These are phyloP conservation scores for Amniataba percoides DNA, from an alignment of 2,797 vertebrate species.

Conservation along the genomic window DNA sequence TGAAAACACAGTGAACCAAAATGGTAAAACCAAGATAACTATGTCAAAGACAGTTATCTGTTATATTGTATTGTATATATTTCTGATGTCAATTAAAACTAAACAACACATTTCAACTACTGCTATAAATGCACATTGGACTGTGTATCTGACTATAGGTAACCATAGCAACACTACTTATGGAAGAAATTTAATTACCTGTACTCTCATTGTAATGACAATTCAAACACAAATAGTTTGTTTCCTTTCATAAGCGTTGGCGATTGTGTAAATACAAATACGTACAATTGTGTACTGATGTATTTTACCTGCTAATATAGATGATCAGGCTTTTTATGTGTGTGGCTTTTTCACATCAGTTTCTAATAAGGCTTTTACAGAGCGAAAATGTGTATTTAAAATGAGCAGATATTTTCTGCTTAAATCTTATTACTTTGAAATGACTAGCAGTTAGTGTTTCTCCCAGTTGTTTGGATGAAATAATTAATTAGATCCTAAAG, in stretches of 20 bases:
- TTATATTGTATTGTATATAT: no score
- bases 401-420: neutral
- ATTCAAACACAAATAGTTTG: no score
- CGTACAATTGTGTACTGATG: neutral
- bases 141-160: neutral
- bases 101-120: neutral
- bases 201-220: neutral
- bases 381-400: constrained; percentile 1
- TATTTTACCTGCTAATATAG: neutral
- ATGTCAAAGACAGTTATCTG: neutral
- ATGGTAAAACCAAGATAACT: neutral
- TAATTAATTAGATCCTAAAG: constrained; percentile 9
- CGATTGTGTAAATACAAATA: neutral
- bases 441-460: constrained; percentile 1
- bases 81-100: no score
- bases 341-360: neutral
- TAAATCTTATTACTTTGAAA: constrained; percentile 24
- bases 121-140: neutral
- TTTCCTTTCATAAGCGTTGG: no score
- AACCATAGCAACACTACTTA: neutral
- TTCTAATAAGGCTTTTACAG: neutral
- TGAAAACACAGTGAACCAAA: neutral
- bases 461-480: constrained; percentile 8
- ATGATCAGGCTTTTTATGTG: neutral
- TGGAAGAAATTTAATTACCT: neutral